Evolutionary conservation across 2,797 vertebrate species (phyloP).

Genomic region (Cryptoprocta ferox): DNA sequence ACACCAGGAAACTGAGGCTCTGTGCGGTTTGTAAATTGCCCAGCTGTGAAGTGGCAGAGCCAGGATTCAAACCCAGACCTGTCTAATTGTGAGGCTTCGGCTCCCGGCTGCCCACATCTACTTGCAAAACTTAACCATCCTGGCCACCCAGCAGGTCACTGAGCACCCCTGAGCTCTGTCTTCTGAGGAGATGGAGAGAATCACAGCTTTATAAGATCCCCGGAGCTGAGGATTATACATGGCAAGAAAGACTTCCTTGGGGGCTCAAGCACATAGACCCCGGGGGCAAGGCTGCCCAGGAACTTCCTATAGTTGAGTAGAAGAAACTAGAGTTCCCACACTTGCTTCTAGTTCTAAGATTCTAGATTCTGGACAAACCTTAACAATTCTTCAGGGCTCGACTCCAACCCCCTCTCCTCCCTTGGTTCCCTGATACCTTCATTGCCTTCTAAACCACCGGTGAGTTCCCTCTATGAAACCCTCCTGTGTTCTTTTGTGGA

Average conservation of each 20-base stretch:
- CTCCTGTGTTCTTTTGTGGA: neutral
- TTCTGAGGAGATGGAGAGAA: neutral
- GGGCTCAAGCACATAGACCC: neutral
- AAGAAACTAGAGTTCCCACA: neutral
- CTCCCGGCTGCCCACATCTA: neutral
- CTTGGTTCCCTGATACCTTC: no score
- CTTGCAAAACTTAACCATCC: neutral
- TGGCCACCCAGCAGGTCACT: neutral
- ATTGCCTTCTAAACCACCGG: neutral
- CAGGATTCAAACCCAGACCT: neutral
- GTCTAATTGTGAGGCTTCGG: neutral
- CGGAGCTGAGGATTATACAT: neutral
- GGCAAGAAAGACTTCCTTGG: neutral
- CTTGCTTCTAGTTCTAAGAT: neutral
- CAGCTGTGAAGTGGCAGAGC: neutral
- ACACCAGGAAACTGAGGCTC: neutral
- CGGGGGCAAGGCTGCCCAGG: rapidly evolving
- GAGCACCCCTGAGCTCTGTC: neutral
- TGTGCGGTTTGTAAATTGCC: neutral
- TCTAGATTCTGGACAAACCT: neutral
- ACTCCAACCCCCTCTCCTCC: neutral
- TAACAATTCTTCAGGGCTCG: neutral
- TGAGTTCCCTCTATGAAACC: neutral
- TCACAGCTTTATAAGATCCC: neutral
- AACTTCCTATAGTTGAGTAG: neutral